Evolutionary conservation across 1,140 invertebrate species (phyloP).

Genomic region (Probaryconus sp.): DNA sequence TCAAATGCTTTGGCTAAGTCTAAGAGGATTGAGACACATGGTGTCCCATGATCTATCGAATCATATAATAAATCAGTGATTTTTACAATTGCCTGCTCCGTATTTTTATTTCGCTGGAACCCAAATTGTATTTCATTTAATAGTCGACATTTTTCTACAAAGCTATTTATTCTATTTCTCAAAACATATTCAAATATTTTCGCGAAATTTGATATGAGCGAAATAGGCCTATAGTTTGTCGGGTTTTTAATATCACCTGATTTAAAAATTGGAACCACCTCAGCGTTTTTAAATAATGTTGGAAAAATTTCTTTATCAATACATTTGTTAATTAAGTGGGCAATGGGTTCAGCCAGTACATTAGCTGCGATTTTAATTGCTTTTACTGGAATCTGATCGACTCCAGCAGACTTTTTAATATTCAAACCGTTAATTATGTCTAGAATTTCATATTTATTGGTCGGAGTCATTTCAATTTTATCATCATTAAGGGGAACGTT

Average conservation of each 20-base stretch:
- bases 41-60: background rate
- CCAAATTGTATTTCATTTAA: slow-evolving; percentile 13
- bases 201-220: too few species aligned
- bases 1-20: slow-evolving; percentile 27
- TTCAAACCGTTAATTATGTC: too few species aligned
- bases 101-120: slow-evolving; percentile 2
- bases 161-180: slow-evolving; percentile 14
- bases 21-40: background rate
- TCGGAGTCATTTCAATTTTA: too few species aligned
- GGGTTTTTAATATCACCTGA: background rate
- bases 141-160: slow-evolving; percentile 1
- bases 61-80: slow-evolving; percentile 1
- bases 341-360: background rate
- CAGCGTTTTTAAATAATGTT: slow-evolving; percentile 6
- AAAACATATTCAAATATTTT: too few species aligned
- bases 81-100: background rate
- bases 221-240: slow-evolving; percentile 22
- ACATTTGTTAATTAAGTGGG: background rate
- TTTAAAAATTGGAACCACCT: slow-evolving; percentile 25
- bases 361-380: too few species aligned
- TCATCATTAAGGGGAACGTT: too few species aligned
- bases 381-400: too few species aligned
- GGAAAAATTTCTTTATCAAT: background rate
- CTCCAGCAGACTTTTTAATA: too few species aligned
- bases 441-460: too few species aligned